A percentile compares a stretch with the other conserved stretches of the same genome.
phyloP scores from a whole-genome alignment of 2,797 vertebrate genomes.

The Cynodonichthys magdalenae region DNA sequence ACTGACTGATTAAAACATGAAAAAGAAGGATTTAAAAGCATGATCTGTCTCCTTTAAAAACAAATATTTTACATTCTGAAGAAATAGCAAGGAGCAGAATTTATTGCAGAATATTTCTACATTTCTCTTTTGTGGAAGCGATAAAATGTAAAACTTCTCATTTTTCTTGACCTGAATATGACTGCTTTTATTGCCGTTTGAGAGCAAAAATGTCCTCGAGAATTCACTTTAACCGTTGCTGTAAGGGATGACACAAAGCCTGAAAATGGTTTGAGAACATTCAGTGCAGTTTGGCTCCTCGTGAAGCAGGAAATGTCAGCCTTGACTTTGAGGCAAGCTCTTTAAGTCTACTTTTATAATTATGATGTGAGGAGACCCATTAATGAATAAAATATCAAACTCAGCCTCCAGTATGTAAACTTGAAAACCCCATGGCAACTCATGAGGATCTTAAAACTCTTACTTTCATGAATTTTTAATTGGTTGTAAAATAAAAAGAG shows the following conservation, averaged over 20 bases:
- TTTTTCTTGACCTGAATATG: constrained; percentile 36
- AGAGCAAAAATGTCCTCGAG: constrained; percentile 36
- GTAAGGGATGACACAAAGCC: constrained; percentile 40
- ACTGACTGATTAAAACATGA: no score
- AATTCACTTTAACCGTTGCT: constrained; percentile 45
- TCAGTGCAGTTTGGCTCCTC: constrained; percentile 27
- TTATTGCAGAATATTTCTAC: constrained; percentile 7
- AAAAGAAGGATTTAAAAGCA: no score
- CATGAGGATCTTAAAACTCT: constrained; percentile 58
- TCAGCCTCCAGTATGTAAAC: constrained; percentile 63
- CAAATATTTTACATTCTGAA: constrained; percentile 19
- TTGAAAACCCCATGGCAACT: constrained; percentile 48
- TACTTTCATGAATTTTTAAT: constrained; percentile 79
- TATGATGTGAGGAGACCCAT: constrained; percentile 63
- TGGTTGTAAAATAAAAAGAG: constrained; percentile 59
- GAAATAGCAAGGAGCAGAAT: constrained; percentile 43
- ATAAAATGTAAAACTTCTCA: constrained; percentile 13
- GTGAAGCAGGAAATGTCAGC: constrained; percentile 53
- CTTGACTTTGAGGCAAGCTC: constrained; percentile 56
- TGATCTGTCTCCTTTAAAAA: constrained; percentile 12
- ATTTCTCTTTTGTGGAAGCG: not conserved
- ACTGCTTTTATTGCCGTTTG: constrained; percentile 38
- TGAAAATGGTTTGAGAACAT: constrained; percentile 30
- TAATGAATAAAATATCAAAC: constrained; percentile 75
- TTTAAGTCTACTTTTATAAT: constrained; percentile 65